These are phyloP conservation scores for Mythimna vitellina DNA, from an alignment of 2,888 invertebrate species.

Conservation along the genomic window DNA sequence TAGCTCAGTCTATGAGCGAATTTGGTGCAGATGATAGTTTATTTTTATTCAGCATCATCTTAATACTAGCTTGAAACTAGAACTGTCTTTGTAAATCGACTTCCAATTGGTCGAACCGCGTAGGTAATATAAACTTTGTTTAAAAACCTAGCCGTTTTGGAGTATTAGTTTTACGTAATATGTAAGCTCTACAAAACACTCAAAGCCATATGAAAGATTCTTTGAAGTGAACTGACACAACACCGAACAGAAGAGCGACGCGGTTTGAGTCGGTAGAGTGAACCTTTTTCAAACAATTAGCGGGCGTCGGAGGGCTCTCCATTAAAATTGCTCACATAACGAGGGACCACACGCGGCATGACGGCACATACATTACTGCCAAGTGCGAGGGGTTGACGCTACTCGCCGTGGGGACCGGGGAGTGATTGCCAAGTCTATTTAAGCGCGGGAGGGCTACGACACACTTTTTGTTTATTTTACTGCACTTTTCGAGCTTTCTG, in stretches of 20 bases:
- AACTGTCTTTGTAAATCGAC: not conserved
- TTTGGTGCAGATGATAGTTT: not conserved
- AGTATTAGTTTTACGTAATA: not conserved
- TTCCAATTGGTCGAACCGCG: not conserved
- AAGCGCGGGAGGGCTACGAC: constrained; percentile 58
- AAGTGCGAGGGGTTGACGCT: constrained; percentile 73
- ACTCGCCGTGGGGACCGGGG: constrained; percentile 66
- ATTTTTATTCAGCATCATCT: not conserved
- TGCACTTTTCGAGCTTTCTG: constrained; percentile 48
- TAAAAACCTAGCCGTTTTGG: not conserved
- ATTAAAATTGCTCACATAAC: constrained; percentile 83
- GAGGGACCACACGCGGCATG: constrained; percentile 79
- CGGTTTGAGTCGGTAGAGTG: constrained; percentile 65
- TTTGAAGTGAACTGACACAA: constrained; percentile 33
- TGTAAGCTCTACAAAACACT: constrained; percentile 1
- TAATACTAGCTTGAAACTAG: not conserved
- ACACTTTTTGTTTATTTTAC: constrained; percentile 56
- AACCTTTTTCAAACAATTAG: constrained; percentile 83
- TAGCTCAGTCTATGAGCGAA: too few relatives aligned
- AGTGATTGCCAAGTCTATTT: constrained; percentile 72
- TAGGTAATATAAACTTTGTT: not conserved
- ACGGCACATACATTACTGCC: constrained; percentile 82
- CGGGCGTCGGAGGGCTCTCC: constrained; percentile 76
- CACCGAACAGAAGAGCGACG: constrained; percentile 40
- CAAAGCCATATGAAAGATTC: constrained; percentile 13